A percentile compares a stretch with the other conserved stretches of the same genome.
Evolutionary conservation across 1,140 invertebrate genomes (phyloP).

Genomic region (Bombus soroeensis): DNA sequence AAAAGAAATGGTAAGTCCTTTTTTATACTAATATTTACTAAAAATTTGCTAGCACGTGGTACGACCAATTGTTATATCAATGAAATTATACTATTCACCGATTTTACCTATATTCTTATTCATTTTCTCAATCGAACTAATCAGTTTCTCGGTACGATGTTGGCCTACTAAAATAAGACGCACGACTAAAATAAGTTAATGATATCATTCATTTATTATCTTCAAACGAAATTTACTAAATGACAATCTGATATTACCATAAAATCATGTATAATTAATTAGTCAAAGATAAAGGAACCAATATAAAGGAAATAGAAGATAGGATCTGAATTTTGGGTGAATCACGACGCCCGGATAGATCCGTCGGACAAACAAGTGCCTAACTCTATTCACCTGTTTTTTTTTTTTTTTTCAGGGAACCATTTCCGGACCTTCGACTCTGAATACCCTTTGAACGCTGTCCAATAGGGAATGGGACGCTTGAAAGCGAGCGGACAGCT

Average conservation of each 20-base stretch:
- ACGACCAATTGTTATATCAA: too few relatives aligned
- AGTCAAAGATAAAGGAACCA: slow-evolving; percentile 14
- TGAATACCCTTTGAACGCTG: slow-evolving; percentile 69
- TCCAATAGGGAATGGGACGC: slow-evolving; percentile 52
- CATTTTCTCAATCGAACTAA: not conserved
- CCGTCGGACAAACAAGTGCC: slow-evolving; percentile 45
- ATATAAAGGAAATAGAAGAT: not conserved
- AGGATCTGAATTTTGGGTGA: slow-evolving; percentile 30
- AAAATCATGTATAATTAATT: not conserved
- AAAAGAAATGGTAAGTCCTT: not conserved
- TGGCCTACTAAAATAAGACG: too few relatives aligned
- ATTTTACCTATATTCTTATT: too few relatives aligned
- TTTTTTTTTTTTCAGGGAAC: slow-evolving; percentile 57
- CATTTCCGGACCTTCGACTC: slow-evolving; percentile 66
- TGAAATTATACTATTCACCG: too few relatives aligned
- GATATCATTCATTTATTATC: not conserved
- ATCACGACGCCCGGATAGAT: slow-evolving; percentile 33
- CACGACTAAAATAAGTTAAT: not conserved
- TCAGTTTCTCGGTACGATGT: not conserved
- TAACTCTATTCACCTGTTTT: slow-evolving; percentile 54
- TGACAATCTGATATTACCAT: not conserved
- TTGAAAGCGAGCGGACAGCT: slow-evolving; percentile 57
- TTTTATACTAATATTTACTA: too few relatives aligned
- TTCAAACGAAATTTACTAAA: not conserved
- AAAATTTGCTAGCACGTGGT: too few relatives aligned